phyloP scores from a whole-genome alignment of 2,888 invertebrate genomes.

The Hypomecis punctinalis region DNA sequence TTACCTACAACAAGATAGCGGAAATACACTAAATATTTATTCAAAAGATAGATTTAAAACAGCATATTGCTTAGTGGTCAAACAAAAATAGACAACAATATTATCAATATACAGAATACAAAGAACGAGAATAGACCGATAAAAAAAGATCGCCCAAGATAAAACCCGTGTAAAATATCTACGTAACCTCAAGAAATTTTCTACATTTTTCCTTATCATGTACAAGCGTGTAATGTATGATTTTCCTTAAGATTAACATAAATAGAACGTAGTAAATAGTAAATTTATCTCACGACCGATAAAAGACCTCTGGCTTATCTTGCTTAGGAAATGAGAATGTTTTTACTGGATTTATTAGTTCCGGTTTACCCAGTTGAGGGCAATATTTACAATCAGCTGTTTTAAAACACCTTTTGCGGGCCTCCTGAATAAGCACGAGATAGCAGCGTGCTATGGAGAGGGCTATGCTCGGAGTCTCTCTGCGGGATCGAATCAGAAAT shows the following conservation, averaged over 20 bases:
- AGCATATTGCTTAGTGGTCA: not conserved
- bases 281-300: constrained; percentile 5
- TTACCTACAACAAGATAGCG: no score
- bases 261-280: not conserved
- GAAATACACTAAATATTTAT: no score
- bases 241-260: constrained; percentile 10
- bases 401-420: no score
- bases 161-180: not conserved
- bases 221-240: not conserved
- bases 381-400: not conserved
- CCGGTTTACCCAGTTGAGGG: not conserved
- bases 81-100: no score
- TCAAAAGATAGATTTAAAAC: not conserved
- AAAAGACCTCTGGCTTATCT: not conserved
- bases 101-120: not conserved
- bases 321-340: not conserved
- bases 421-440: no score
- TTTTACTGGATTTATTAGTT: not conserved
- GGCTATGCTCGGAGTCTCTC: no score
- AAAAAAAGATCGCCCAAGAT: not conserved
- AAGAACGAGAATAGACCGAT: not conserved
- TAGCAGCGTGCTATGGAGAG: no score
- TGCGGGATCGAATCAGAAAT: no score
- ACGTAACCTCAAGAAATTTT: not conserved
- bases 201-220: not conserved